Evolutionary conservation across 37 sponge, comb jelly and placozoan genomes (phyloP), one percentile per base, ranked within the genome.

Genomic region (Mnemiopsis leidyi): DNA sequence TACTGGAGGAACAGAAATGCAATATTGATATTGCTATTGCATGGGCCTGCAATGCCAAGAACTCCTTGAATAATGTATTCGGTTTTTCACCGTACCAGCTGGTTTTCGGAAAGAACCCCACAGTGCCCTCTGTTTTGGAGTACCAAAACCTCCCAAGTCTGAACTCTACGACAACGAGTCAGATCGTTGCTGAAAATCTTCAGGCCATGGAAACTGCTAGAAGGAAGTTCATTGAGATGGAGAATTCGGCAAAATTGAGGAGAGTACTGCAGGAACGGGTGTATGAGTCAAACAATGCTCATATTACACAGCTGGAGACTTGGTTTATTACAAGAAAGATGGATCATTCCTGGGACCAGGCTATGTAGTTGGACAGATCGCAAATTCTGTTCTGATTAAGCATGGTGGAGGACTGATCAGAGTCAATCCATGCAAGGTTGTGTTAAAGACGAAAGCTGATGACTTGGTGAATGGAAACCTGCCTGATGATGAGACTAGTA

Each of bases 21-120:
- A 2, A 34, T 5, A 20, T 5, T 13, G 38, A 31, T 33, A 34
- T 79, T 13, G 82, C 37, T 2, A 35, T 31, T 31, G 82, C 82
- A 23, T 79, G 82, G 82, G 82, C 82, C 18, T 20, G 16, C 16
- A 79, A 79, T 79, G 82, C 82, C 5, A 79, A 79, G 82, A 79
- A 79, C 36, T 34, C 35, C 37, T 32, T 79, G 82, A 79, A 23
- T 32, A 79, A 79, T 23, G 16, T 21, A 2, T 35, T 26, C 16
- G 82, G 82, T 21, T 79, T 79, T 38, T 26, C 28, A 26, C 82
- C 82, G 1, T 38, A 79, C 36, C 82, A 79, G 23, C 37, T 79
- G 2, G 82, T 79, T 5, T 79, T 79, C 38, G 82, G 82, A 34
- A 31, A 20, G 37, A 79, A 79, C 23, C 82, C 82, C 18, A 79